These are phyloP conservation scores for Phylloscopus collybita DNA, from an alignment of 2,797 vertebrate species.

Conservation along the genomic window DNA sequence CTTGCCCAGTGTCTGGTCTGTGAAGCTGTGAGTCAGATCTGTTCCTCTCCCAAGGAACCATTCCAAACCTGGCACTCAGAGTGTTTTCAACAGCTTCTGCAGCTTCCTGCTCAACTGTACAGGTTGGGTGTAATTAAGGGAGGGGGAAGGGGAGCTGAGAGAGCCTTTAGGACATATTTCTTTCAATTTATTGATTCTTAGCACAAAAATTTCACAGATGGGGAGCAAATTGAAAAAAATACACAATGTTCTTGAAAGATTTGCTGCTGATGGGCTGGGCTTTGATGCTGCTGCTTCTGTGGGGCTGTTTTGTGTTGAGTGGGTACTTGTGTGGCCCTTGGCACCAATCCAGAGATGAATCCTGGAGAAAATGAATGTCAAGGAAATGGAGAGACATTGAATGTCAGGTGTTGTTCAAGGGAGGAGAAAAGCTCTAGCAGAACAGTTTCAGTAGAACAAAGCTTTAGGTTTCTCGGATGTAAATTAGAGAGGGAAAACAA, in stretches of 20 bases:
- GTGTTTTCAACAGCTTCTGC: conserved; percentile 41
- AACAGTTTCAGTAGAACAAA: neutral
- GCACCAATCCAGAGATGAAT: neutral
- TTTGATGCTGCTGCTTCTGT: neutral
- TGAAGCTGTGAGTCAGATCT: neutral
- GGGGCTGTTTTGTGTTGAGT: neutral
- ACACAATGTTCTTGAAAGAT: neutral
- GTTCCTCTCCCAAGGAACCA: neutral
- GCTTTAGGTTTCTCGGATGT: neutral
- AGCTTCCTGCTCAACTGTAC: neutral
- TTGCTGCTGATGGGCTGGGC: conserved; percentile 18
- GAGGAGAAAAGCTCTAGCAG: neutral
- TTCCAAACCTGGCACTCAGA: neutral
- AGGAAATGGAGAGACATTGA: neutral
- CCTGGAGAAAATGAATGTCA: neutral
- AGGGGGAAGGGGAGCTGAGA: conserved; percentile 9
- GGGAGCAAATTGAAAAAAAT: conserved; percentile 50
- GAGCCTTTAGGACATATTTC: conserved; percentile 14
- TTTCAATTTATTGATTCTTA: conserved; percentile 45
- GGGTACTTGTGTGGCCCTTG: neutral
- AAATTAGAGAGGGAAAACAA: neutral
- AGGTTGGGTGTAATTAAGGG: conserved; percentile 26
- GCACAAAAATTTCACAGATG: conserved; percentile 39
- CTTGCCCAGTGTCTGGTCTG: neutral
- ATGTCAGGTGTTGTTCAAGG: neutral